These are phyloP conservation scores for Microctonus brassicae DNA, from an alignment of 2,888 invertebrate species.

Conservation along the genomic window DNA sequence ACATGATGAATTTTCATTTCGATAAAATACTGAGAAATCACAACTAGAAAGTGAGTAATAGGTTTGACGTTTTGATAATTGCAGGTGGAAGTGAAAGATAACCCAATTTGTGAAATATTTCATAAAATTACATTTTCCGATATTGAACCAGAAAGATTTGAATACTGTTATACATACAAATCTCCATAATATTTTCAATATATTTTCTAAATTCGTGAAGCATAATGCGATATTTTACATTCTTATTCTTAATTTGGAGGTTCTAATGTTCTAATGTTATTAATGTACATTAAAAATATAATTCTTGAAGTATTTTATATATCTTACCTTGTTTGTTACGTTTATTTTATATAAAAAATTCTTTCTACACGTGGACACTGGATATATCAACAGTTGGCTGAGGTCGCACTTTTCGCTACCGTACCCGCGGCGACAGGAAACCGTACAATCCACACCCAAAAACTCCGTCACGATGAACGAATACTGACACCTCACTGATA, in stretches of 20 bases:
- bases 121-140: neutral
- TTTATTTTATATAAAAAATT: slow-evolving; percentile 50
- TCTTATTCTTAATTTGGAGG: too few species aligned
- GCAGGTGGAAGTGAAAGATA: too few species aligned
- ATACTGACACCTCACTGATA: slow-evolving; percentile 70
- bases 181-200: neutral
- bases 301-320: neutral
- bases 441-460: slow-evolving; percentile 68
- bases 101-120: neutral
- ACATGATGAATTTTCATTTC: too few species aligned
- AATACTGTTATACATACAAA: neutral
- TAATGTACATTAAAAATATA: neutral
- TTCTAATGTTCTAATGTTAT: too few species aligned
- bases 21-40: too few species aligned
- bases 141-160: neutral
- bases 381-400: slow-evolving; percentile 60
- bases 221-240: neutral
- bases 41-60: too few species aligned
- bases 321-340: slow-evolving; percentile 39
- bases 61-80: too few species aligned
- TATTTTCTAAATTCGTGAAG: neutral
- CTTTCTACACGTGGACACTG: slow-evolving; percentile 58
- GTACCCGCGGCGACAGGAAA: slow-evolving; percentile 53
- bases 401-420: slow-evolving; percentile 52
- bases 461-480: slow-evolving; percentile 67